These are phyloP conservation scores for Thaumatotibia leucotreta DNA, from an alignment of 1,140 invertebrate species.

Conservation along the genomic window DNA sequence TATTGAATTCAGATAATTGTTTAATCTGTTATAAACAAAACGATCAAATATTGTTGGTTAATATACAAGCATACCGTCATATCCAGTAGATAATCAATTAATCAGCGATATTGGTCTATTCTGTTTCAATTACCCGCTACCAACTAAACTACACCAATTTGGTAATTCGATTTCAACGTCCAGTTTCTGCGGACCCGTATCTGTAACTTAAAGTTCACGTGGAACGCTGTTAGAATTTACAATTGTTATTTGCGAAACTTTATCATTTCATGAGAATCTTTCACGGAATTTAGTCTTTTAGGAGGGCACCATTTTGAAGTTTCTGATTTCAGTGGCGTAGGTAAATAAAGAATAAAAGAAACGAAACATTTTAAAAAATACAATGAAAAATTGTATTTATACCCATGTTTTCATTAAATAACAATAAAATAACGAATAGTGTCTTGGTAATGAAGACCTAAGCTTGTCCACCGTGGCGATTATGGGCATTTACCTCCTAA, in stretches of 20 bases:
- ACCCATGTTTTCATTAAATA: too few relatives aligned
- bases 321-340: too few relatives aligned
- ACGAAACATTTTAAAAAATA: too few relatives aligned
- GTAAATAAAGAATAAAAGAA: too few relatives aligned
- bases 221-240: background rate
- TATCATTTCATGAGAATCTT: background rate
- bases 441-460: too few relatives aligned
- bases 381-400: too few relatives aligned
- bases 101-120: background rate
- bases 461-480: too few relatives aligned
- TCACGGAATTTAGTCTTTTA: background rate
- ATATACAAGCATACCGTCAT: background rate
- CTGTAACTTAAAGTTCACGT: background rate
- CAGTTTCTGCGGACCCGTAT: background rate
- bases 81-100: background rate
- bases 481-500: too few relatives aligned
- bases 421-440: too few relatives aligned
- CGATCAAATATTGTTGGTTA: background rate
- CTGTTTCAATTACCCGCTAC: background rate
- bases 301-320: background rate
- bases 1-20: too few relatives aligned
- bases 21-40: too few relatives aligned
- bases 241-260: conserved; percentile 7
- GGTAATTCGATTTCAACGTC: background rate
- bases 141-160: conserved; percentile 3